Evolutionary conservation across 2,113 vertebrate genomes (phyloP).

Genomic region (Python bivittatus): DNA sequence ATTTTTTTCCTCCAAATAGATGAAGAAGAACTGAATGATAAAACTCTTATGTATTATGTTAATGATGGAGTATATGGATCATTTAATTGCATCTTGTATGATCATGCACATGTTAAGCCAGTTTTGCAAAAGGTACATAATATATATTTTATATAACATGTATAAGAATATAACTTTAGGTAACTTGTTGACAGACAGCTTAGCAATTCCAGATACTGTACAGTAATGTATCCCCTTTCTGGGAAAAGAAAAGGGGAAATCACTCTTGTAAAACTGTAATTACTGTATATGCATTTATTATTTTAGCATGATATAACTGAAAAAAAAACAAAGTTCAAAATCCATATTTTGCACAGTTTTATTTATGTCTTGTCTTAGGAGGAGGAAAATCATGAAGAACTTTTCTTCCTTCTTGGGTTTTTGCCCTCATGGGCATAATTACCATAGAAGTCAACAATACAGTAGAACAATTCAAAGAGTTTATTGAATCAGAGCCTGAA

Average conservation of each 20-base stretch:
- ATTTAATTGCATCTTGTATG: conserved; percentile 95
- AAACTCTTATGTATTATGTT: conserved; percentile 96
- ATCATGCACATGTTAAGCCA: conserved; percentile 92
- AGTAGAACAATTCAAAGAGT: not conserved
- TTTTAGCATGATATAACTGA: fast-evolving
- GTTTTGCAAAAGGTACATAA: conserved; percentile 85
- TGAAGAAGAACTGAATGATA: conserved; percentile 84
- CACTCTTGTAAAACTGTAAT: not conserved
- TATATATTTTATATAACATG: not conserved
- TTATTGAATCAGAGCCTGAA: not conserved
- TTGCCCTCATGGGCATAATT: not conserved
- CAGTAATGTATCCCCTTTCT: not conserved
- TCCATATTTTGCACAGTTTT: not conserved
- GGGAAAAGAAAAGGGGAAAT: too few species aligned
- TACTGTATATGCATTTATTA: not conserved
- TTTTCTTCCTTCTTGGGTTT: not conserved
- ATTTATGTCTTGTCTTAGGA: not conserved
- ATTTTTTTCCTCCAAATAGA: conserved; percentile 74
- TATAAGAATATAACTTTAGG: not conserved
- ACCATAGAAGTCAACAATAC: not conserved
- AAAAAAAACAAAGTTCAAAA: not conserved
- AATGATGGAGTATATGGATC: conserved; percentile 98
- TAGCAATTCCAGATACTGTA: not conserved
- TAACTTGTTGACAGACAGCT: conserved; percentile 3
- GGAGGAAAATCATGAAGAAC: not conserved